A percentile compares a stretch with the other conserved stretches of the same genome.
These are phyloP conservation scores for Drosophila kepulauana DNA, from an alignment of 1,140 invertebrate genomes.

Conservation along the genomic window DNA sequence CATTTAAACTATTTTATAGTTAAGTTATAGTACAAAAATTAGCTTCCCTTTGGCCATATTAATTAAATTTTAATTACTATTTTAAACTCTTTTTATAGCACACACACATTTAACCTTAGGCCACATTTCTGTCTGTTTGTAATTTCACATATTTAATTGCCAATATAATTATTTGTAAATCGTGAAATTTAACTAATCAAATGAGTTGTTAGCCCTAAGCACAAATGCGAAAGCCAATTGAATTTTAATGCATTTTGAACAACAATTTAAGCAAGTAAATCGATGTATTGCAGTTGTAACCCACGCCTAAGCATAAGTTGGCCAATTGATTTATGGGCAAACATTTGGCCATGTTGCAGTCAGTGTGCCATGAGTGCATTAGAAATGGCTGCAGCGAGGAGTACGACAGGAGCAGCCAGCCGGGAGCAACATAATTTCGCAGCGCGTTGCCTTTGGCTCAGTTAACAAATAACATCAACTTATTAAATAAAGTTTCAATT, in stretches of 20 bases:
- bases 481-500: conserved; percentile 83
- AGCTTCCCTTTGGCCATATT: too few relatives aligned
- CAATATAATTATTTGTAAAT: background rate
- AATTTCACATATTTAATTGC: background rate
- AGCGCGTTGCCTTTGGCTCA: conserved; percentile 61
- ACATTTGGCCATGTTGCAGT: conserved; percentile 39
- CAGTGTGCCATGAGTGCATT: conserved; percentile 38
- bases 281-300: conserved; percentile 30
- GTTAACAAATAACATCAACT: conserved; percentile 84
- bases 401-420: background rate
- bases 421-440: conserved; percentile 66
- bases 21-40: too few relatives aligned
- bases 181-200: background rate
- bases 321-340: conserved; percentile 37
- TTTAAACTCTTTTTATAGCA: too few relatives aligned
- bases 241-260: conserved; percentile 14
- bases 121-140: background rate
- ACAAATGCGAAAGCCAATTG: background rate
- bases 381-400: conserved; percentile 34
- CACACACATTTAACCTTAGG: background rate
- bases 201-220: background rate
- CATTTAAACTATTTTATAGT: too few relatives aligned
- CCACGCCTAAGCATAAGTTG: conserved; percentile 24
- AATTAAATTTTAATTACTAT: too few relatives aligned
- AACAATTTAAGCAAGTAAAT: conserved; percentile 39